A percentile compares a stretch with the other conserved stretches of the same genome.
Conservation (phyloP, 1,140 invertebrate species). For the Manduca sexta region DNA sequence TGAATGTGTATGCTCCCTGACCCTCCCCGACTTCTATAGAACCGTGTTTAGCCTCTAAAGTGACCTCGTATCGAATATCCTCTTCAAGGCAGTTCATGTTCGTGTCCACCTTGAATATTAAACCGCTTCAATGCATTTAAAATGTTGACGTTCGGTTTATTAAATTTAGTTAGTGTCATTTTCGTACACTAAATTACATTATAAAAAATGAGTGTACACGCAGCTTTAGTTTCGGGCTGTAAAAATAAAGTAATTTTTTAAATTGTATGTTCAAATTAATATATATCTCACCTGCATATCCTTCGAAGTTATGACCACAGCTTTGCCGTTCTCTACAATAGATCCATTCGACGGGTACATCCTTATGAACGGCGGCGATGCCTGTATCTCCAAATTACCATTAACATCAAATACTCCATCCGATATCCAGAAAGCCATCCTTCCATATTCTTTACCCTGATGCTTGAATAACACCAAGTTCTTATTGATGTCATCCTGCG, state of each 20-base stretch:
- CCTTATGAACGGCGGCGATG: constrained; percentile 86
- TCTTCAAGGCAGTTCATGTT: constrained; percentile 72
- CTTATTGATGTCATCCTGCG: constrained; percentile 89
- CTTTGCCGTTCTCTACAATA: constrained; percentile 85
- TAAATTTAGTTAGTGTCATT: no score
- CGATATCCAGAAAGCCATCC: constrained; percentile 86
- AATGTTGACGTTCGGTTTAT: no score
- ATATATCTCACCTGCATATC: constrained; percentile 76
- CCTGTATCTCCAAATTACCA: constrained; percentile 83
- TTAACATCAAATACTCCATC: constrained; percentile 84
- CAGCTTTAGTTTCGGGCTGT: no score
- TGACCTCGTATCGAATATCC: constrained; percentile 64
- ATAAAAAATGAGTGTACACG: no score
- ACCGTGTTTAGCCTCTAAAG: constrained; percentile 56
- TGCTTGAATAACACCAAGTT: constrained; percentile 88
- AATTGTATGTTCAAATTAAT: neutral
- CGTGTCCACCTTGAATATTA: constrained; percentile 72
- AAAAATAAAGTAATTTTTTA: no score
- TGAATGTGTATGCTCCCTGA: constrained; percentile 75
- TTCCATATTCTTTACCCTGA: constrained; percentile 82
- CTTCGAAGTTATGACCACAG: constrained; percentile 78
- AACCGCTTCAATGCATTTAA: no score
- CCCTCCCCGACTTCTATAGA: constrained; percentile 64
- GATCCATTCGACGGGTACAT: constrained; percentile 84
- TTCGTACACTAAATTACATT: no score